These are phyloP conservation scores for Timandra comae DNA, from an alignment of 2,888 invertebrate species.

Conservation along the genomic window DNA sequence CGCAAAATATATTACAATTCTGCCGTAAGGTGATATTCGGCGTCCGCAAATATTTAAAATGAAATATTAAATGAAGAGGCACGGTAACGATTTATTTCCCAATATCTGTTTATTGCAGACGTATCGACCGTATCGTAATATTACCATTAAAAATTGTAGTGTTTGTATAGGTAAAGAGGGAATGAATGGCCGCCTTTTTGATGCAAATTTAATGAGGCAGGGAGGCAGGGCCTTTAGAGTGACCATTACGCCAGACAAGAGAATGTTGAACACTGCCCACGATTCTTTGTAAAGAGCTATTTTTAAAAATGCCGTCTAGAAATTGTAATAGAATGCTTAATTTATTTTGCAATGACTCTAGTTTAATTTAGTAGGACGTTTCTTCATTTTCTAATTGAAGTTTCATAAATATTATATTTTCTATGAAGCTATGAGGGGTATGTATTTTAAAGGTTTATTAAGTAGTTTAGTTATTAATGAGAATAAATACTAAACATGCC, in stretches of 20 bases:
- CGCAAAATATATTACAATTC: no score
- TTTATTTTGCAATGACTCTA: slow-evolving; percentile 6
- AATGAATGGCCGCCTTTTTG: slow-evolving; percentile 50
- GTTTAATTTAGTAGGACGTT: no score
- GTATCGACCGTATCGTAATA: slow-evolving; percentile 19
- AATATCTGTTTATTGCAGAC: slow-evolving; percentile 13
- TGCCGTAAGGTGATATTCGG: no score
- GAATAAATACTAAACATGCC: no score
- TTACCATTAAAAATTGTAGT: slow-evolving; percentile 26
- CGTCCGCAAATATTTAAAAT: no score
- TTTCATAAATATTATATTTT: no score
- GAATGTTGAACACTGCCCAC: slow-evolving; percentile 49
- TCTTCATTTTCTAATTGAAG: no score
- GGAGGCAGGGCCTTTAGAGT: slow-evolving; percentile 49
- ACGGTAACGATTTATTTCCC: no score
- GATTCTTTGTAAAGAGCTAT: slow-evolving; percentile 9
- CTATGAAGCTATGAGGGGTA: no score
- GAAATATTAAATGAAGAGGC: no score
- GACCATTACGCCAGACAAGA: slow-evolving; percentile 62
- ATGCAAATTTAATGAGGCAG: slow-evolving; percentile 66
- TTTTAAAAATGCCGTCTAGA: slow-evolving; percentile 9
- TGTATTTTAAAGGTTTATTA: no score
- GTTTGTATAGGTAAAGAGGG: slow-evolving; percentile 40
- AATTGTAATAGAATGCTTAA: neutral
- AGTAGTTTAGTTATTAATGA: no score